Evolutionary conservation across 1,140 invertebrate genomes (phyloP), one percentile per base, ranked within the genome.

Genomic region (Aporrectodea caliginosa): DNA sequence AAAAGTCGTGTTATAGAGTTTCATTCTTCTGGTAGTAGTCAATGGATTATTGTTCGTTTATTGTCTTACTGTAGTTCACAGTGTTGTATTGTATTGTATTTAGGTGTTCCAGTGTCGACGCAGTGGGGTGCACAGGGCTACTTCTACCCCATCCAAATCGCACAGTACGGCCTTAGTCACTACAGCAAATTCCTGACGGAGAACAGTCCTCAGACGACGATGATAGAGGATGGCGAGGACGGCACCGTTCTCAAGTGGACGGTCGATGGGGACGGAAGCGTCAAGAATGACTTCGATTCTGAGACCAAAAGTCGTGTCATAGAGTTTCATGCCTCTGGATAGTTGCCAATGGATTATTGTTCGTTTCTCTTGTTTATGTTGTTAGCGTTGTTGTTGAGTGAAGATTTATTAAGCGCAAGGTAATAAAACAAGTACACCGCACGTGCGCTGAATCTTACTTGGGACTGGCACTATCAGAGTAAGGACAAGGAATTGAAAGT

Each of bases 141-240:
- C 88, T 97, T 93, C 87, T 99, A 99, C 90, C 96, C 97, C 0
- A 98, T 97, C 1, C 98, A 99, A 90, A 98, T 99, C 82, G 96
- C 97, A 1, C 98, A 99, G 87, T 99, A 96, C 88, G 98, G 95
- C 0, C 88, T 99, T 43, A 94, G 96, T 33, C 98, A 99, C 89
- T 99, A 97, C 88, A 97, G 95, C 87, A 98, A 98, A 89, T 94
- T 95, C 75, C 75, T 88, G 32, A 81, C 79, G 2, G 84, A 84
- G 22, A 82, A 84, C 70, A 83, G 84, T 27, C 82, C 82, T 12
- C 72, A 80, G 0, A 74, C 81, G 0, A 73, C 84, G 1, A 79
- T 86, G 22, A 22, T 95, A 14, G 94, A 96, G 84, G 93, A 96
- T 87, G 91, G 73, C 85, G 91, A 83, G 90, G 84, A 81, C 68